Conservation (phyloP, 2,113 vertebrate genomes). For the Proterorhinus semilunaris region DNA sequence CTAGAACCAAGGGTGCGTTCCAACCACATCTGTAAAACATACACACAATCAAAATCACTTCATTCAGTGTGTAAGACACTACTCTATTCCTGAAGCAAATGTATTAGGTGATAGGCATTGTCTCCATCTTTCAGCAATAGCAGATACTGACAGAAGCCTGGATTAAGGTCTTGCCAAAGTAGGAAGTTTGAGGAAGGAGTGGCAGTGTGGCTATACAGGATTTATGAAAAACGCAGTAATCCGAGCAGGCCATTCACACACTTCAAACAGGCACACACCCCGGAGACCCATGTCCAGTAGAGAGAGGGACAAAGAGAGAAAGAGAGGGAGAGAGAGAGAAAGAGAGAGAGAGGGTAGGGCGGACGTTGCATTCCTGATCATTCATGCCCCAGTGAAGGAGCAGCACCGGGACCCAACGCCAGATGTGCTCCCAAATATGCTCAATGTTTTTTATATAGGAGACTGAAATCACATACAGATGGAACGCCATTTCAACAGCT, state of each 20-base stretch:
- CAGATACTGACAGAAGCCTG: not conserved
- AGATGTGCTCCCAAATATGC: constrained; percentile 52
- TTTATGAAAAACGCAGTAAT: constrained; percentile 59
- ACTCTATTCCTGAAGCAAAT: constrained; percentile 2
- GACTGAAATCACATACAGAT: constrained; percentile 24
- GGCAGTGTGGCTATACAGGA: constrained; percentile 40
- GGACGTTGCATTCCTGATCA: constrained; percentile 67
- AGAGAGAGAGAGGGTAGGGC: constrained; percentile 64
- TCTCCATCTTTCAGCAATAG: constrained; percentile 13
- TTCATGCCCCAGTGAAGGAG: constrained; percentile 56
- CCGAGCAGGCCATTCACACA: constrained; percentile 53
- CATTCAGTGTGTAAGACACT: constrained; percentile 1
- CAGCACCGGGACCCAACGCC: constrained; percentile 50
- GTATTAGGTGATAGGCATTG: constrained; percentile 16
- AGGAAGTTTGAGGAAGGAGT: constrained; percentile 52
- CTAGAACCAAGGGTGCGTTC: not conserved
- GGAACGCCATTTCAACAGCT: not conserved
- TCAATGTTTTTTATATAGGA: constrained; percentile 22
- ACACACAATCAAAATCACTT: not conserved
- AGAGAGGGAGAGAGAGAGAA: too few relatives aligned
- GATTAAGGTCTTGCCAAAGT: constrained; percentile 3
- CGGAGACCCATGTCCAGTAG: constrained; percentile 54
- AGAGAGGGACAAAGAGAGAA: constrained; percentile 23
- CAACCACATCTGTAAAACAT: constrained; percentile 44
- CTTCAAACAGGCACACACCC: constrained; percentile 33